Evolutionary conservation across 2,888 invertebrate species (phyloP), one percentile per base, ranked within the genome.

Genomic region (Acanthosepion esculentum): DNA sequence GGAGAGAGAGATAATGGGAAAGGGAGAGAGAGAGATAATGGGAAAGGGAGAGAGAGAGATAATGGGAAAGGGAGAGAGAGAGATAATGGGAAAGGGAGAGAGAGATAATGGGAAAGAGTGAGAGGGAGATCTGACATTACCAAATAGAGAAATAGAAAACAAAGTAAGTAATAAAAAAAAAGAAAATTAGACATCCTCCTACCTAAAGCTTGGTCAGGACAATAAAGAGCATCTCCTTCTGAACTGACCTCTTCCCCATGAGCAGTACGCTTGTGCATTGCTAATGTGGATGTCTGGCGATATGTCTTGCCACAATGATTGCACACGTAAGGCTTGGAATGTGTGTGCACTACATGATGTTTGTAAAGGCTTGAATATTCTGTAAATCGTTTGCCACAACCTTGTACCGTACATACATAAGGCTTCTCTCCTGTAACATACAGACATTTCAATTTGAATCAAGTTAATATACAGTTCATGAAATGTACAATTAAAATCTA

Each of bases 321-420:
- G 96, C 98, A 98, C 94, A 97, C 97, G 95, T 98, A 98, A 8
- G 98, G 98, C 96, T 98, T 98, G 95, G 98, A 97, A 94, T 98
- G 98, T 50, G 98, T 98, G 96, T 98, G 98, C 12, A 98, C 98
- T 91, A 98, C 97, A 96, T 98, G 98, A 96, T 98, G 98, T 96
- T 98, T 98, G 97, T 98, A 98, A 41, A 98, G 97, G 96, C 98
- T 98, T 94, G 98, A 98, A 97, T 98, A 98, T 97, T 98, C 98
- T 1, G 98, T 98, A 96, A 98, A 98, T 94, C 98, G 97, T 96
- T 98, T 98, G 48, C 98, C 98, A 97, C 98, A 98, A 94, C 98
- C 98, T 97, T 96, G 97, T 29, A 98, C 98, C 29, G 98, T 97
- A 96, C 98, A 98, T 48, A 98, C 98, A 96, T 98, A 98, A 0